Evolutionary conservation across 2,888 invertebrate species (phyloP).

Genomic region (Drosophila emarginata): DNA sequence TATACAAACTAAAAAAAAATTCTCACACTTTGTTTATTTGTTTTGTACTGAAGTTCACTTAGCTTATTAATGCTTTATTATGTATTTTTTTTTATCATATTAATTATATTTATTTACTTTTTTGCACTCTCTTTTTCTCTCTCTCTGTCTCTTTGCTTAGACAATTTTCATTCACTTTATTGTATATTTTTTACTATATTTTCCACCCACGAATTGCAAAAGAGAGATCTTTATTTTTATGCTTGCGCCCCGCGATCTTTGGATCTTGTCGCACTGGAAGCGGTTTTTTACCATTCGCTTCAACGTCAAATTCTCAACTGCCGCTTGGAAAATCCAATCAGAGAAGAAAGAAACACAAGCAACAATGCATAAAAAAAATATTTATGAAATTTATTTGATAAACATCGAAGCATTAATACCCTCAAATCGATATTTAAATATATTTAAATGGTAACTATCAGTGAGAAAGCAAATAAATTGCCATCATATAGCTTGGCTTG

Average conservation of each 20-base stretch:
- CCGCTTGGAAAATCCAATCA: conserved; percentile 51
- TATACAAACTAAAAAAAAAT: conserved; percentile 23
- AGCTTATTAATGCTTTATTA: conserved; percentile 8
- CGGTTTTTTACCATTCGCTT: conserved; percentile 52
- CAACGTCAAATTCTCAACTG: conserved; percentile 59
- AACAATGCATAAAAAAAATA: conserved; percentile 10
- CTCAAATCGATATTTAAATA: neutral
- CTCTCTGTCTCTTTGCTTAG: neutral
- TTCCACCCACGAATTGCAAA: conserved; percentile 14
- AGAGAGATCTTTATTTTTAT: conserved; percentile 3
- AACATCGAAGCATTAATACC: neutral
- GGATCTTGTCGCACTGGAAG: conserved; percentile 38
- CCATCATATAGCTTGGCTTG: too few relatives aligned
- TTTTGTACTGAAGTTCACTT: conserved; percentile 7
- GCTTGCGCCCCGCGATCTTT: conserved; percentile 2
- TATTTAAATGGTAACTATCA: too few relatives aligned
- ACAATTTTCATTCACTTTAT: conserved; percentile 31
- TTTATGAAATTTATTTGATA: neutral
- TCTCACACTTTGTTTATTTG: conserved; percentile 8
- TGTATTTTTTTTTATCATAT: conserved; percentile 1
- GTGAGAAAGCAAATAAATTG: too few relatives aligned
- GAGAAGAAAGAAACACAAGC: conserved; percentile 64
- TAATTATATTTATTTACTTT: conserved; percentile 5
- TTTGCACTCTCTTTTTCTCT: neutral
- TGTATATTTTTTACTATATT: conserved; percentile 13